Conservation (phyloP, 2,797 vertebrate genomes). For the Gymnodraco acuticeps region DNA sequence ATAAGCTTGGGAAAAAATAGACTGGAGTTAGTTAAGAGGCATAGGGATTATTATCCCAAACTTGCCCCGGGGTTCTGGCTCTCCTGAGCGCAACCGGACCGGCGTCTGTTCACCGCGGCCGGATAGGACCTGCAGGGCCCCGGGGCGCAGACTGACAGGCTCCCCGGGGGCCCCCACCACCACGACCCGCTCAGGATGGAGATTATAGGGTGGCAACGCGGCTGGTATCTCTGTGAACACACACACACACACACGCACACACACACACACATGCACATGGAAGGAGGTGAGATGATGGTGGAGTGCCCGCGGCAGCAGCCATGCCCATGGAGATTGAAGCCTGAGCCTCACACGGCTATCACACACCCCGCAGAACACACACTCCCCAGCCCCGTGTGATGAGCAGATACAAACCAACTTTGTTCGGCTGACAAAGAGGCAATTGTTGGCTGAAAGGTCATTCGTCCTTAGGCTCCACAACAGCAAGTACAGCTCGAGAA, state of each 20-base stretch:
- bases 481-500: constrained; percentile 43
- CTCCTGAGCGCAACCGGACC: constrained; percentile 67
- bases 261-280: neutral
- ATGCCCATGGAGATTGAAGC: constrained; percentile 58
- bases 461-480: constrained; percentile 34
- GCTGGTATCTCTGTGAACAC: constrained; percentile 78
- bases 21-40: constrained; percentile 63
- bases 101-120: constrained; percentile 70
- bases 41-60: constrained; percentile 82
- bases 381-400: constrained; percentile 70
- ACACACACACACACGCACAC: neutral
- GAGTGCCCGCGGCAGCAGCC: constrained; percentile 62
- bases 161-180: constrained; percentile 51
- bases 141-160: constrained; percentile 73
- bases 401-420: constrained; percentile 75
- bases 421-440: constrained; percentile 76
- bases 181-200: constrained; percentile 63
- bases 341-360: constrained; percentile 72
- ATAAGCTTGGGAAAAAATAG: constrained; percentile 69
- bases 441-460: constrained; percentile 73
- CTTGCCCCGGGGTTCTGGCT: constrained; percentile 77
- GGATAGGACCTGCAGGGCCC: constrained; percentile 70
- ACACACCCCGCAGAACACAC: constrained; percentile 62
- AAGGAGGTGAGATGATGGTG: constrained; percentile 58
- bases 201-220: constrained; percentile 76